Conservation (phyloP, 2,888 invertebrate genomes). For the Tiliacea aurago region DNA sequence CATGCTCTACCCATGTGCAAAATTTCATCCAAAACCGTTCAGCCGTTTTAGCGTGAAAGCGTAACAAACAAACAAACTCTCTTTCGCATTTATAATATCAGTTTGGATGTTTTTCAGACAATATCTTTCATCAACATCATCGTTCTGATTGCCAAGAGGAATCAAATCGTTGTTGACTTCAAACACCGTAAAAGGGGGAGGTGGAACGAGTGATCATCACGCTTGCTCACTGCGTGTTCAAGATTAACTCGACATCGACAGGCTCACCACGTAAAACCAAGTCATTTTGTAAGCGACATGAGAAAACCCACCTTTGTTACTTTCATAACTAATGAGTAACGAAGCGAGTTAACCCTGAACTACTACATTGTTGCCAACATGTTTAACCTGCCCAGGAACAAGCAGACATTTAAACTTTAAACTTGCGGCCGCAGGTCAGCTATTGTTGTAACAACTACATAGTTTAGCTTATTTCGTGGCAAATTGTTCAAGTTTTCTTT, state of each 20-base stretch:
- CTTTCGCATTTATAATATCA: too few relatives aligned
- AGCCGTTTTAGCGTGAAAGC: too few relatives aligned
- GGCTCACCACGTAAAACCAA: not conserved
- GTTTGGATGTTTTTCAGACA: not conserved
- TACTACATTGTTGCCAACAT: slow-evolving; percentile 17
- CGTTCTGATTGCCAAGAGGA: not conserved
- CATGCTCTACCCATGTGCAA: too few relatives aligned
- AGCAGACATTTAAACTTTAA: slow-evolving; percentile 39
- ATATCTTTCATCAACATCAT: not conserved
- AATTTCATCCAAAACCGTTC: too few relatives aligned
- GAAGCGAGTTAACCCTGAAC: slow-evolving; percentile 37
- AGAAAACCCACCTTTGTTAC: slow-evolving; percentile 11
- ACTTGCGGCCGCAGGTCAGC: slow-evolving; percentile 33
- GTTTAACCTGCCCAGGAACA: slow-evolving; percentile 27
- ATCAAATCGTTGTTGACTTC: not conserved
- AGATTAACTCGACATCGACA: not conserved
- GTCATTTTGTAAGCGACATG: slow-evolving; percentile 2
- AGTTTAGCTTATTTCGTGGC: slow-evolving; percentile 15
- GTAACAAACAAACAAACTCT: too few relatives aligned
- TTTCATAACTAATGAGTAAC: slow-evolving; percentile 29
- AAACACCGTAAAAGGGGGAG: not conserved
- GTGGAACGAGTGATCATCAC: not conserved
- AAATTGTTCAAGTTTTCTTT: slow-evolving; percentile 21
- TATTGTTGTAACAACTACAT: slow-evolving; percentile 44
- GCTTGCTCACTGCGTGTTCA: not conserved